Evolutionary conservation across 2,797 vertebrate genomes (phyloP).

Genomic region (Megalops cyprinoides): DNA sequence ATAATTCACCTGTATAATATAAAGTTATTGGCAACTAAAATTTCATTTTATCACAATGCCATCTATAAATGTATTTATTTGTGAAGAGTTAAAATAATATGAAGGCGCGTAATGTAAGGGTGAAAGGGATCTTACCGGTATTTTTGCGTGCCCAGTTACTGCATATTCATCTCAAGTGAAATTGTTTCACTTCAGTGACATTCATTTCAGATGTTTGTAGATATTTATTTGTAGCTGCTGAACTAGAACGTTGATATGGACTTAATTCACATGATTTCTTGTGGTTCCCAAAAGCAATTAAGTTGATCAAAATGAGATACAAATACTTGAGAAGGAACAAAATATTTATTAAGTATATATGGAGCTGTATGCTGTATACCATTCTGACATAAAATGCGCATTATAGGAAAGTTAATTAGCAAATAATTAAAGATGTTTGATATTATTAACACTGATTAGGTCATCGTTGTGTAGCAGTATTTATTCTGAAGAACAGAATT

Average conservation of each 20-base stretch:
- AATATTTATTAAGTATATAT: background rate
- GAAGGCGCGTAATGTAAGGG: too few species aligned
- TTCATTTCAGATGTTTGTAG: background rate
- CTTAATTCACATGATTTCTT: background rate
- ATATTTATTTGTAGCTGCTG: background rate
- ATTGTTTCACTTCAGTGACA: too few species aligned
- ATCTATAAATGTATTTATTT: background rate
- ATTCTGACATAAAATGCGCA: background rate
- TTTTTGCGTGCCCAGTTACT: too few species aligned
- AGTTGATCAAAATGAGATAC: background rate
- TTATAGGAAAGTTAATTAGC: background rate
- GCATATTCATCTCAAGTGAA: too few species aligned
- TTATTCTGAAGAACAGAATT: background rate
- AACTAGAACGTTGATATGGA: background rate
- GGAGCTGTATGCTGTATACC: background rate
- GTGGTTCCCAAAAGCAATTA: background rate
- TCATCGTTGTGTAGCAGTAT: background rate
- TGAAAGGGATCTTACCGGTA: too few species aligned
- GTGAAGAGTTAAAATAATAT: too few species aligned
- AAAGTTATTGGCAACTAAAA: too few species aligned
- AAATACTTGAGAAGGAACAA: too few species aligned
- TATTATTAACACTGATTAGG: background rate
- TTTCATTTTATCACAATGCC: background rate
- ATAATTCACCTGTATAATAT: too few species aligned
- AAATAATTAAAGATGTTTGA: background rate